phyloP scores from a whole-genome alignment of 2,888 invertebrate genomes.

The Microctonus brassicae region DNA sequence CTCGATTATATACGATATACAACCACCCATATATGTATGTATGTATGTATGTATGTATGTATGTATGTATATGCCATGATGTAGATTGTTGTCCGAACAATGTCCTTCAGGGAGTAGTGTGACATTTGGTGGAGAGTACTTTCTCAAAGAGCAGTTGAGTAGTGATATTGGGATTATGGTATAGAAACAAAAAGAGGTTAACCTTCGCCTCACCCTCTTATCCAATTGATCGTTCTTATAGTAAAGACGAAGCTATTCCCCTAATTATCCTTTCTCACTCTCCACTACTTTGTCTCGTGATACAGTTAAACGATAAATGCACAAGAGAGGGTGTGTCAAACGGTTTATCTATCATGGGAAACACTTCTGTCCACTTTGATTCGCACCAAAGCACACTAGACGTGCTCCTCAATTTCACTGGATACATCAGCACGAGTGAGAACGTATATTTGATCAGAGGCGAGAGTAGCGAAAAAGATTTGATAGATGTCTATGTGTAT shows the following conservation, averaged over 20 bases:
- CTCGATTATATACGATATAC: conserved; percentile 54
- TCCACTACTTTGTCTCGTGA: conserved; percentile 23
- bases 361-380: not conserved
- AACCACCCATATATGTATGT: not conserved
- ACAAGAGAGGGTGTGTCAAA: not conserved
- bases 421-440: not conserved
- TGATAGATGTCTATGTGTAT: not conserved
- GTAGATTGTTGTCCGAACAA: not conserved
- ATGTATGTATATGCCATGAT: not conserved
- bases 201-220: conserved; percentile 57
- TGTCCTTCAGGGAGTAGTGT: not conserved
- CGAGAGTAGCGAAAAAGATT: not conserved
- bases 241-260: conserved; percentile 56
- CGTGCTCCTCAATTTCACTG: not conserved
- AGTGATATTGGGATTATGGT: conserved; percentile 14
- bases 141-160: conserved; percentile 27
- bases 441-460: not conserved
- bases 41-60: not conserved
- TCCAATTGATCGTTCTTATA: conserved; percentile 59
- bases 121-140: conserved; percentile 6
- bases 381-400: not conserved
- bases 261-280: conserved; percentile 55
- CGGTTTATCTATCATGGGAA: not conserved
- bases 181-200: conserved; percentile 55
- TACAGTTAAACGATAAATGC: not conserved